phyloP scores from a whole-genome alignment of 2,113 vertebrate genomes.

The Rattus norvegicus region DNA sequence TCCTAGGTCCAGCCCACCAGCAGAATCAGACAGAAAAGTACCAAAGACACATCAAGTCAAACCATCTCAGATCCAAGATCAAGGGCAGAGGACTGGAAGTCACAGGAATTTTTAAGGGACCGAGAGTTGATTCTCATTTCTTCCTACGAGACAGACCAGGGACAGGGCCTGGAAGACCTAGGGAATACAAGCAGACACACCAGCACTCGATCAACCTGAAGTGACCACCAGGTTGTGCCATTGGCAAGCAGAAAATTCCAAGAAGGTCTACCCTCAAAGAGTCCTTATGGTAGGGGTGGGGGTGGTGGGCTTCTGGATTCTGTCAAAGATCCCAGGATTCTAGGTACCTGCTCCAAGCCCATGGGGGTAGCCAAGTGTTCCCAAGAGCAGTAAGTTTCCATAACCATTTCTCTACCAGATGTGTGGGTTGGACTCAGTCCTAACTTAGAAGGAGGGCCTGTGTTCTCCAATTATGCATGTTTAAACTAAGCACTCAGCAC shows the following conservation, averaged over 20 bases:
- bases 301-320: background rate
- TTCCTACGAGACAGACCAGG: background rate
- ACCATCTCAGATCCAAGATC: background rate
- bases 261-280: background rate
- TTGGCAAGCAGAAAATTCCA: background rate
- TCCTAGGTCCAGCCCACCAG: background rate
- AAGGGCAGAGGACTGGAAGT: background rate
- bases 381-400: background rate
- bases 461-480: background rate
- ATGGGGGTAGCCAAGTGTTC: background rate
- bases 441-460: background rate
- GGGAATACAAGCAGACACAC: fast-evolving
- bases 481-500: background rate
- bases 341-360: fast-evolving
- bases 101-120: background rate
- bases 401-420: background rate
- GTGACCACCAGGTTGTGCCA: background rate
- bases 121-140: background rate
- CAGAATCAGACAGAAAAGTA: background rate
- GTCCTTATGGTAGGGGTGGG: fast-evolving
- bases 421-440: background rate
- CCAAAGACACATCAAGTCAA: background rate
- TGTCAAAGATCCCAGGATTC: background rate
- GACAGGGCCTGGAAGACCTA: background rate
- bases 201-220: background rate